phyloP scores from a whole-genome alignment of 2,888 invertebrate genomes.

The Tenthredo mesomela region DNA sequence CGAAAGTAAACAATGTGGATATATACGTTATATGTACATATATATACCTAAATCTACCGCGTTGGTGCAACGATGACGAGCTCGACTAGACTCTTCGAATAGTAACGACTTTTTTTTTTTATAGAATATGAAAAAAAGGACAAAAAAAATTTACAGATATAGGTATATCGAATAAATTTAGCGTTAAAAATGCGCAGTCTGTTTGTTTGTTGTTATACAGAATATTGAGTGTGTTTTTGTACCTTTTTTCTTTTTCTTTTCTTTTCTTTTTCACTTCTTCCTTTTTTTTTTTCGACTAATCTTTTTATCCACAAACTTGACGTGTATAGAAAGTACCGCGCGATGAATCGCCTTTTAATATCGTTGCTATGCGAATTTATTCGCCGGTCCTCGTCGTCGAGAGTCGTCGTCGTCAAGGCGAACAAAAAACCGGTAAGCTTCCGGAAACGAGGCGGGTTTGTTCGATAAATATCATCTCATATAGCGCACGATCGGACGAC shows the following conservation, averaged over 20 bases:
- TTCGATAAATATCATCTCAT: slow-evolving; percentile 17
- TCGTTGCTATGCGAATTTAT: slow-evolving; percentile 43
- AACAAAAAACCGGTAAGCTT: slow-evolving; percentile 48
- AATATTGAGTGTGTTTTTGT: background rate
- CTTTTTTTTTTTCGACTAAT: background rate
- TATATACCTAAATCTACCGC: background rate
- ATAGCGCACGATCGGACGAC: background rate
- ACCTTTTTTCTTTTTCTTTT: background rate
- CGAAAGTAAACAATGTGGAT: slow-evolving; percentile 13
- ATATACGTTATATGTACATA: background rate
- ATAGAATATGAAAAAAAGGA: background rate
- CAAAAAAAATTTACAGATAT: background rate
- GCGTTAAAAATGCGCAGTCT: background rate
- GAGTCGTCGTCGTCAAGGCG: background rate
- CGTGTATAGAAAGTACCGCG: slow-evolving; percentile 37
- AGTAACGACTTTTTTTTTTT: background rate
- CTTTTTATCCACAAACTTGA: background rate
- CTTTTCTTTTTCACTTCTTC: background rate
- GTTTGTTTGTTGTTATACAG: background rate
- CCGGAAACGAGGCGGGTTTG: slow-evolving; percentile 32
- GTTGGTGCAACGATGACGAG: background rate
- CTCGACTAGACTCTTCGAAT: background rate
- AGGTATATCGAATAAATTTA: background rate
- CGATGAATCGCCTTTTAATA: slow-evolving; percentile 24
- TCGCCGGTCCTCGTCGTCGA: background rate